These are phyloP conservation scores for Lithodes maja DNA, from an alignment of 2,888 invertebrate genomes.

Conservation along the genomic window DNA sequence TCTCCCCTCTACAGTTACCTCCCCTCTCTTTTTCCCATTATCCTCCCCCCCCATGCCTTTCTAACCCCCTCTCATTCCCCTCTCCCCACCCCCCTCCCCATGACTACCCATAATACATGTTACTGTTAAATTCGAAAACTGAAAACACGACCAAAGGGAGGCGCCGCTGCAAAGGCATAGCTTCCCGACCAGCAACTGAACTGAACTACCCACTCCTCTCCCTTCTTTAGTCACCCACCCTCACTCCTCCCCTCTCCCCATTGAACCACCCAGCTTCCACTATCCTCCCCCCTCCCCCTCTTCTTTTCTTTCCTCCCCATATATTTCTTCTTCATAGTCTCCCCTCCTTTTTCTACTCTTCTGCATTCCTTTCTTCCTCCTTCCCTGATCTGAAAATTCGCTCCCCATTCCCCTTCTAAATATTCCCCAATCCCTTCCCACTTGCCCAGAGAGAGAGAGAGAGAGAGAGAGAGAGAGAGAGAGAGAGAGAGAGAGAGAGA, in stretches of 20 bases:
- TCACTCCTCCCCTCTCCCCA: not conserved
- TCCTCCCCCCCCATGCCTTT: not conserved
- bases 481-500: too few relatives aligned
- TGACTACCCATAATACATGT: too few relatives aligned
- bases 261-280: not conserved
- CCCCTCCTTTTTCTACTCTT: not conserved
- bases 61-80: not conserved
- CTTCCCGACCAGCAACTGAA: too few relatives aligned
- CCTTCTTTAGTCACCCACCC: not conserved
- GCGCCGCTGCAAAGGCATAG: too few relatives aligned
- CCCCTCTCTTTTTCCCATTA: conserved; percentile 9
- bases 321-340: not conserved
- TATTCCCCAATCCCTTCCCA: not conserved
- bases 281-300: not conserved
- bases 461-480: too few relatives aligned
- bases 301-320: not conserved
- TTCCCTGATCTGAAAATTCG: too few relatives aligned
- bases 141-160: too few relatives aligned
- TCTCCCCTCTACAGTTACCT: not conserved
- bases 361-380: not conserved
- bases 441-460: not conserved
- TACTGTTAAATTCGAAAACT: too few relatives aligned
- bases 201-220: not conserved
- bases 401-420: not conserved
- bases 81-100: not conserved